Evolutionary conservation across 2,113 vertebrate genomes (phyloP), one percentile per base, ranked within the genome.

Genomic region (Platysternon megacephalum): DNA sequence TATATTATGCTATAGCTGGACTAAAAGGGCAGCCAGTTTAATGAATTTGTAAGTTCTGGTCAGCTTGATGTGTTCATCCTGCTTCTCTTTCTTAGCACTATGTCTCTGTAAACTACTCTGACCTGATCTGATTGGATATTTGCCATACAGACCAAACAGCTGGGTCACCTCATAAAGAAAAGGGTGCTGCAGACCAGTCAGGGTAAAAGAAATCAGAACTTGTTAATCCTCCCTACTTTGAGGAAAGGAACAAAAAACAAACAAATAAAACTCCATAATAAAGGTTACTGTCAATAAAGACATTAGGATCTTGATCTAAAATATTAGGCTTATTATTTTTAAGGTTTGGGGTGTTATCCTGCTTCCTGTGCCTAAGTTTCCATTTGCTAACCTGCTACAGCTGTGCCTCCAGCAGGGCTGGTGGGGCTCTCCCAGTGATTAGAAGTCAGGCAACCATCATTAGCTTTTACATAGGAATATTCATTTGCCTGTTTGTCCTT

Each of bases 371-470:
- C 24, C 12, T 46, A 44, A 39, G 65, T 14, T 55, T 92, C 92
- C 56, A 56, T 89, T 95, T 81, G 56, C 85, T 53, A 90, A 68
- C 92, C 83, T 97, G 96, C 91, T 82, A 28, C 53, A 85, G 95
- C 82, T 91, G 96, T 93, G 87, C 68, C 93, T 81, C 97, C 81
- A 93, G 87, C 35, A 65, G 10, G 5, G 28, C 17, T 91, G 56
- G 2, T 68, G 48, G 39, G 58, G 17, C 24, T 89, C 55, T 55
- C 65, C 55, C 11, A 81, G 65, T 91, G 44, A 48, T 95, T 95
- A 79, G 92, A 91, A 95, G 87, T 94, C 76, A 84, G 85, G 93
- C 95, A 97, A 95, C 94, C 32, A 46, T 72, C 84, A 94, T 90
- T 85, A 92, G 79, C 93, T 91, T 88, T 49, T 79, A 58, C 94